Conservation (phyloP, 2,888 invertebrate species). For the Cheilosia soror region DNA sequence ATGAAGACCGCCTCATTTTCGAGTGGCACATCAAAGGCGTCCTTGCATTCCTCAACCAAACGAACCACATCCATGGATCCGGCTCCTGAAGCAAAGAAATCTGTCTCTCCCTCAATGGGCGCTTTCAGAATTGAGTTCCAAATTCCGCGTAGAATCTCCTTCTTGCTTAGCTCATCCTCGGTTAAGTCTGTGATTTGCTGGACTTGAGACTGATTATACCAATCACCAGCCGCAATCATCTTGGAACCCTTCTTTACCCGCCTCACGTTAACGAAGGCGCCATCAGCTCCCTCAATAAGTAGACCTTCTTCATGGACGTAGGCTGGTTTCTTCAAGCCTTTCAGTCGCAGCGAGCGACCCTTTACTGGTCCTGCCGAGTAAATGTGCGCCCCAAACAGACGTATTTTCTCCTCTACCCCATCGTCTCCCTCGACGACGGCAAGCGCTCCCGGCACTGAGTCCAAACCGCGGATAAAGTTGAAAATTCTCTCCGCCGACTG, state of each 20-base stretch:
- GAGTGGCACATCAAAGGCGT: constrained; percentile 89
- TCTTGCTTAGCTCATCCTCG: constrained; percentile 89
- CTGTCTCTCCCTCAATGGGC: constrained; percentile 90
- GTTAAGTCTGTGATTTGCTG: constrained; percentile 87
- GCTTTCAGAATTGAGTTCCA: constrained; percentile 94
- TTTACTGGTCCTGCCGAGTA: constrained; percentile 79
- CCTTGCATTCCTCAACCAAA: constrained; percentile 95
- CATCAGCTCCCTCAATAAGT: constrained; percentile 92
- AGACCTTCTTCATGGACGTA: constrained; percentile 92
- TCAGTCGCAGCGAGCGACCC: constrained; percentile 86
- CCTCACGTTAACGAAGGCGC: constrained; percentile 90
- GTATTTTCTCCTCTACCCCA: constrained; percentile 86
- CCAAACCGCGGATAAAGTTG: constrained; percentile 96
- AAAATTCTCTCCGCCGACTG: constrained; percentile 91
- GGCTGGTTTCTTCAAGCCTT: constrained; percentile 86
- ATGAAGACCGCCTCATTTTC: constrained; percentile 96
- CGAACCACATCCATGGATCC: constrained; percentile 98
- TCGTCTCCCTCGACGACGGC: constrained; percentile 84
- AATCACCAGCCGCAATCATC: constrained; percentile 92
- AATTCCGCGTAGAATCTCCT: constrained; percentile 87
- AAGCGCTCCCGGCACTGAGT: constrained; percentile 97
- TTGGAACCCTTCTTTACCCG: constrained; percentile 91
- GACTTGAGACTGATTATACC: constrained; percentile 86
- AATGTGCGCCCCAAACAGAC: constrained; percentile 90
- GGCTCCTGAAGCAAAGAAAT: constrained; percentile 98